A percentile compares a stretch with the other conserved stretches of the same genome.
phyloP scores from a whole-genome alignment of 2,888 invertebrate genomes.

The Strigamia crassipes region DNA sequence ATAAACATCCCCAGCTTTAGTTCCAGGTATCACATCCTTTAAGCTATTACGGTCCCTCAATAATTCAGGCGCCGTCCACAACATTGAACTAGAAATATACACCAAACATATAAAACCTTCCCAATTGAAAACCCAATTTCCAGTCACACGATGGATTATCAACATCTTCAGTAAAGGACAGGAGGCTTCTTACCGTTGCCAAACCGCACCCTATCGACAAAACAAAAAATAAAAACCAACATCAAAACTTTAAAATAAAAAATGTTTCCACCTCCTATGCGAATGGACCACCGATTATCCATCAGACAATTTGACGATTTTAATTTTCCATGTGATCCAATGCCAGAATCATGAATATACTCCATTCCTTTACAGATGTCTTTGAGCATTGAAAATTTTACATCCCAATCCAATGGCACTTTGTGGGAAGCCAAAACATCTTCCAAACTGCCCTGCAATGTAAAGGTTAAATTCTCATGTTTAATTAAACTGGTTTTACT shows the following conservation, averaged over 20 bases:
- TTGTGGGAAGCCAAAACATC: slow-evolving; percentile 33
- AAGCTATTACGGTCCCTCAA: background rate
- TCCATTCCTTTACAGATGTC: slow-evolving; percentile 47
- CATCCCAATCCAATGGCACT: slow-evolving; percentile 46
- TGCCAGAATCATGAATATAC: slow-evolving; percentile 35
- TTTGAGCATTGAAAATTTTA: slow-evolving; percentile 44
- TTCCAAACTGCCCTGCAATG: slow-evolving; percentile 43
- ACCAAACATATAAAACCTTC: too few species aligned
- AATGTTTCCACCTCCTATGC: slow-evolving; percentile 12
- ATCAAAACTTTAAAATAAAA: background rate
- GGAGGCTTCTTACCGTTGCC: background rate
- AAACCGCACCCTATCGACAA: background rate
- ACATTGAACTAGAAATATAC: background rate
- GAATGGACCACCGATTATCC: slow-evolving; percentile 46
- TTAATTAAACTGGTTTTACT: background rate
- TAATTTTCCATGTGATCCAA: slow-evolving; percentile 41
- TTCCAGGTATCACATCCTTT: slow-evolving; percentile 13
- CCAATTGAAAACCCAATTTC: background rate
- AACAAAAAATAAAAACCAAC: background rate
- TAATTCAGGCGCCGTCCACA: slow-evolving; percentile 44
- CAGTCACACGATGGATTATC: background rate
- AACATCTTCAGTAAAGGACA: background rate
- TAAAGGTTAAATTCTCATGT: background rate
- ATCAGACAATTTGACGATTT: slow-evolving; percentile 45
- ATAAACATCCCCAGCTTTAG: slow-evolving; percentile 45